Evolutionary conservation across 2,113 vertebrate genomes (phyloP).

Genomic region (Tiliqua scincoides): DNA sequence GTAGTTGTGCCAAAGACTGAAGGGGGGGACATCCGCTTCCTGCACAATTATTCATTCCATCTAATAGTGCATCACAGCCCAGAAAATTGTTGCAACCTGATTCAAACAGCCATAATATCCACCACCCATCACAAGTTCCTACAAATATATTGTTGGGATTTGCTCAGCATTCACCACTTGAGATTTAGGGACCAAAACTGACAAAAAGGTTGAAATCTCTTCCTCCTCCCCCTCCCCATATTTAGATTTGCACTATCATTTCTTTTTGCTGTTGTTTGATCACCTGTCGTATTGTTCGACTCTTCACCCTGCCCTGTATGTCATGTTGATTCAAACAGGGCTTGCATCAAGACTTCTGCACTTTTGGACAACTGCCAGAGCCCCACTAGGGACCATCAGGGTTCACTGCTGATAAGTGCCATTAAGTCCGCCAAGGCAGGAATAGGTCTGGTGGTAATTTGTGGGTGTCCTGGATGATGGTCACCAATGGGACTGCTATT

Average conservation of each 20-base stretch:
- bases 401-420: no score
- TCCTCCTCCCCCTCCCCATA: no score
- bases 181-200: neutral
- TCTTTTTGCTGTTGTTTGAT: neutral
- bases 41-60: neutral
- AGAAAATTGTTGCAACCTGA: neutral
- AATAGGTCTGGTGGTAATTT: no score
- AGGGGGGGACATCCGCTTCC: neutral
- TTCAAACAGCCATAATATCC: neutral
- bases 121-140: neutral
- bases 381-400: no score
- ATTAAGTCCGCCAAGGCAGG: no score
- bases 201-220: neutral
- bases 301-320: no score
- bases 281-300: neutral
- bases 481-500: no score
- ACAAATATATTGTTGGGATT: neutral
- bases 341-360: neutral
- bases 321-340: neutral
- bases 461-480: no score
- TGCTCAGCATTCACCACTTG: neutral
- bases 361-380: neutral
- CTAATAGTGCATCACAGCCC: neutral
- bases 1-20: neutral
- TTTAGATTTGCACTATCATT: neutral